These are phyloP conservation scores for Mellivora capensis DNA, from an alignment of 2,113 vertebrate genomes.

Conservation along the genomic window DNA sequence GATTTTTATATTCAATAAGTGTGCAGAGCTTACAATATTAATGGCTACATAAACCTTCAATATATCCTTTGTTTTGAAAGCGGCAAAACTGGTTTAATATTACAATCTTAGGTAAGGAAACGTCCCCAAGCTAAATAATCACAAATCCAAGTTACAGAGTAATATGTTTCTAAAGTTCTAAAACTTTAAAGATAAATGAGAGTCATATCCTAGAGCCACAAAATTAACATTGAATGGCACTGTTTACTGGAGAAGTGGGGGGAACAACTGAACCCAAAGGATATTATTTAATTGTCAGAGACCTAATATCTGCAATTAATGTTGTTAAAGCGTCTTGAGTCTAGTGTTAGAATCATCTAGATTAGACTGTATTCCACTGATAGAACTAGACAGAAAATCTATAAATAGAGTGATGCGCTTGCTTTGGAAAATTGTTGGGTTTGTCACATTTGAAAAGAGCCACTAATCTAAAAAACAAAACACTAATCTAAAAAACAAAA, in stretches of 20 bases:
- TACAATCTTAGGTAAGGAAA: background rate
- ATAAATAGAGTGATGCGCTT: background rate
- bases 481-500: background rate
- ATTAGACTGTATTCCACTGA: background rate
- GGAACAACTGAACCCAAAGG: background rate
- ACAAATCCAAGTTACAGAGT: background rate
- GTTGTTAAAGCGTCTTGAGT: slow-evolving; percentile 14
- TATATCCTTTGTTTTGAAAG: background rate
- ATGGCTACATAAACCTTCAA: background rate
- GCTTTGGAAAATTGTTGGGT: background rate
- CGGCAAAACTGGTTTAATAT: background rate
- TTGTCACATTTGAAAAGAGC: slow-evolving; percentile 23
- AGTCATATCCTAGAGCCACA: background rate
- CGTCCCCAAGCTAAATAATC: background rate
- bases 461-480: background rate
- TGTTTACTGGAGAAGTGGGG: background rate
- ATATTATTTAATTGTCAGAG: slow-evolving; percentile 15
- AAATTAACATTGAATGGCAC: background rate
- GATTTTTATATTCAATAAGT: background rate
- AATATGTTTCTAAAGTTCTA: slow-evolving; percentile 7
- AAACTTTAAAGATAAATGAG: slow-evolving; percentile 15
- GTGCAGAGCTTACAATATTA: background rate
- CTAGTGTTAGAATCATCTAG: background rate
- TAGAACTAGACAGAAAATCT: slow-evolving; percentile 36
- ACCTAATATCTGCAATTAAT: slow-evolving; percentile 35